Evolutionary conservation across 2,888 invertebrate genomes (phyloP).

Genomic region (Euzophera pinguis): DNA sequence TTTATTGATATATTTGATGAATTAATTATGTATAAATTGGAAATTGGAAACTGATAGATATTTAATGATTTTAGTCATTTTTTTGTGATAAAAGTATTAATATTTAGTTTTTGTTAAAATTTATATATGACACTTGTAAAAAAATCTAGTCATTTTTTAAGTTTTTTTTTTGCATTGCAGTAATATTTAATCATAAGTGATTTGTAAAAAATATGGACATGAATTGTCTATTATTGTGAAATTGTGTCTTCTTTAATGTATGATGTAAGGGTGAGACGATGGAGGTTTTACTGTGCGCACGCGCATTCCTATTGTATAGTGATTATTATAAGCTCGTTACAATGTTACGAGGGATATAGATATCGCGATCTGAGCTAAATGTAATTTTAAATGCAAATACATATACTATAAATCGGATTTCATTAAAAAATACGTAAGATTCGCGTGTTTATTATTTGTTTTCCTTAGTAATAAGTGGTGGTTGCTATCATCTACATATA

Average conservation of each 20-base stretch:
- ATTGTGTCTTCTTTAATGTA: not conserved
- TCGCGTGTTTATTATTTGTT: not conserved
- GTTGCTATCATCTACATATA: too few relatives aligned
- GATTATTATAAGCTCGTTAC: constrained; percentile 15
- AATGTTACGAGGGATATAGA: constrained; percentile 33
- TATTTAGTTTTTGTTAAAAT: too few relatives aligned
- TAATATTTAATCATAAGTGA: not conserved
- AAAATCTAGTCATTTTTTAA: not conserved
- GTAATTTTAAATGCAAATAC: constrained; percentile 58
- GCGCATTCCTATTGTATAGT: constrained; percentile 13
- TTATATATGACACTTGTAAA: too few relatives aligned
- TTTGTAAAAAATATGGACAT: not conserved
- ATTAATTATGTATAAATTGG: too few relatives aligned
- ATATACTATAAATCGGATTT: constrained; percentile 69
- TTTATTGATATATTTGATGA: too few relatives aligned
- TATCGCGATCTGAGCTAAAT: constrained; percentile 52
- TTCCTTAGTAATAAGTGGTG: too few relatives aligned
- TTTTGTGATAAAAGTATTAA: not conserved
- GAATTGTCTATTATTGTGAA: constrained; percentile 1
- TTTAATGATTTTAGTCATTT: not conserved
- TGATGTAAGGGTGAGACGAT: not conserved
- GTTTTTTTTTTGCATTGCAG: not conserved
- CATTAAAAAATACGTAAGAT: constrained; percentile 64
- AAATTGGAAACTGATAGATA: too few relatives aligned
- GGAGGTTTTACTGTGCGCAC: not conserved